phyloP scores from a whole-genome alignment of 92 coral and sea anemone genomes.

The Actinostola sp. region DNA sequence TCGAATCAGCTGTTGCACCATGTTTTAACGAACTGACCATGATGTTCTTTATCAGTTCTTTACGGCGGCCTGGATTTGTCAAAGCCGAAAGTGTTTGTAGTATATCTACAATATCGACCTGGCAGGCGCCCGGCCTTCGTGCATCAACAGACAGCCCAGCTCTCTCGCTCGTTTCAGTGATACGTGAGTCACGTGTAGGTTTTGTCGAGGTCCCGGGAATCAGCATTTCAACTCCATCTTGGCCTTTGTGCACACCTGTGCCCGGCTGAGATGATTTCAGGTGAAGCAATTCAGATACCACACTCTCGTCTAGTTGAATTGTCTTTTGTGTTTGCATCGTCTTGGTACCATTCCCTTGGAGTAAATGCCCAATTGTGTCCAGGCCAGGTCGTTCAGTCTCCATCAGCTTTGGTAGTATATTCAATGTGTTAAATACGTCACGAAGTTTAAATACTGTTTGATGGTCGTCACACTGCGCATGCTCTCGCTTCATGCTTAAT shows the following conservation, averaged over 20 bases:
- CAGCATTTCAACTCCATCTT: no score
- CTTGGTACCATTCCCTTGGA: not conserved
- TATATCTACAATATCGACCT: not conserved
- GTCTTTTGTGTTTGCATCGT: not conserved
- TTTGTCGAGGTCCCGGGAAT: no score
- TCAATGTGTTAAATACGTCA: not conserved
- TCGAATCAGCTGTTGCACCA: not conserved
- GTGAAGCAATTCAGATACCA: no score
- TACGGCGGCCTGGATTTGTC: not conserved
- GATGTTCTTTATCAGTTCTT: not conserved
- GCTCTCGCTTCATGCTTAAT: constrained; percentile 12
- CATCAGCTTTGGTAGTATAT: not conserved
- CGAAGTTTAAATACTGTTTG: not conserved
- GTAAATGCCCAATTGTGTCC: not conserved
- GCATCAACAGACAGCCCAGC: no score
- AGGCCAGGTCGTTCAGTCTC: not conserved
- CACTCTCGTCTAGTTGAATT: no score
- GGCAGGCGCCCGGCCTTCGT: not conserved
- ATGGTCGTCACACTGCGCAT: not conserved
- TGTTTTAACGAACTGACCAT: not conserved
- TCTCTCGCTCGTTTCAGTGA: no score
- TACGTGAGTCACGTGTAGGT: no score
- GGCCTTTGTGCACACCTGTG: no score
- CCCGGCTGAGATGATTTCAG: no score
- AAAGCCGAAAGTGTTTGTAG: not conserved